Evolutionary conservation across 2,888 invertebrate genomes (phyloP).

Genomic region (Synanthedon myopaeformis): DNA sequence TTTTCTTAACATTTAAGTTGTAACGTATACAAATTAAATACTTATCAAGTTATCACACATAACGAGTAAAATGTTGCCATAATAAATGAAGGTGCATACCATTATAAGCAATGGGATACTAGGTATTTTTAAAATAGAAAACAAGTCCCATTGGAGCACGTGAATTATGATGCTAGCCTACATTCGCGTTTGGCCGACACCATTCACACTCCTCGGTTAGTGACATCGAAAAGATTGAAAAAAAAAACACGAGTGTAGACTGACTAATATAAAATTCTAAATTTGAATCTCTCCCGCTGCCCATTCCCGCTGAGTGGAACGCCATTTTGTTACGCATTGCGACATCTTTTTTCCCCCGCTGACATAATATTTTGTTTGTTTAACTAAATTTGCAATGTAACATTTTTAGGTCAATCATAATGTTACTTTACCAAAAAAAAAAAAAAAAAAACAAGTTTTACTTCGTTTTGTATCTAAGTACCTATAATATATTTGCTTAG

Average conservation of each 20-base stretch:
- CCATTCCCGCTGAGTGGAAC: slow-evolving; percentile 23
- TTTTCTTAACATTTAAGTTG: no score
- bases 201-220: slow-evolving; percentile 51
- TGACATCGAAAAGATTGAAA: slow-evolving; percentile 48
- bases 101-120: not conserved
- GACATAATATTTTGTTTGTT: not conserved
- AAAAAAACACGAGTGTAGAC: slow-evolving; percentile 22
- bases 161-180: slow-evolving; percentile 12
- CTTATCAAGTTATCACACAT: no score
- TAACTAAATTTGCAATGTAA: no score
- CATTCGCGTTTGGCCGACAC: slow-evolving; percentile 36
- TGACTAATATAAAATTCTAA: slow-evolving; percentile 63
- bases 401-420: no score
- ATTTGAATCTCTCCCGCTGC: slow-evolving; percentile 45
- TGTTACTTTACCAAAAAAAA: no score
- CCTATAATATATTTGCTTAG: no score
- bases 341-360: slow-evolving; percentile 12
- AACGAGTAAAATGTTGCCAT: no score
- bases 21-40: no score
- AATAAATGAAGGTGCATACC: no score
- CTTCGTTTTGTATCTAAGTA: no score
- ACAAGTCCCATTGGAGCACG: slow-evolving; percentile 2
- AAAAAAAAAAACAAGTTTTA: no score
- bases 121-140: not conserved
- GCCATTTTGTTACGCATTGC: slow-evolving; percentile 31